Conservation (phyloP, 1,140 invertebrate species). For the Rhyacophila brunnea region DNA sequence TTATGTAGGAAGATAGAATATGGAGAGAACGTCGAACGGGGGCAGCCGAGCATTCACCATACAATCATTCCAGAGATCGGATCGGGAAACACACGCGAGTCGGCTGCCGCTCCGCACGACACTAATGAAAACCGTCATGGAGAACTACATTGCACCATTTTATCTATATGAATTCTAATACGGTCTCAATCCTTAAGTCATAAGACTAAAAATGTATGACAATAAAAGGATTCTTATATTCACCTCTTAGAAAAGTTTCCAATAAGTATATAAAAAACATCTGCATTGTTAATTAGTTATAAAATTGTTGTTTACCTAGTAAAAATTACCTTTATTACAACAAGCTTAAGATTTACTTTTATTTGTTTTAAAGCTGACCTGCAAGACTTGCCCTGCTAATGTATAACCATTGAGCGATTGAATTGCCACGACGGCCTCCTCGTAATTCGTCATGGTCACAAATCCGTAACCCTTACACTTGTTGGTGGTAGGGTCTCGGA, state of each 20-base stretch:
- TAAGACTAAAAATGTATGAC: conserved; percentile 21
- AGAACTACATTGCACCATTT: conserved; percentile 33
- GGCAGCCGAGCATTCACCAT: conserved; percentile 18
- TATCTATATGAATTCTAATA: conserved; percentile 29
- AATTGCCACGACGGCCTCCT: conserved; percentile 86
- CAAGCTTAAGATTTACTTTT: conserved; percentile 63
- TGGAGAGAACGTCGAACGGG: conserved; percentile 12
- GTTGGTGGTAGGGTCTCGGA: conserved; percentile 84
- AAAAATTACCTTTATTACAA: conserved; percentile 25
- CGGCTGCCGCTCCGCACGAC: conserved; percentile 7
- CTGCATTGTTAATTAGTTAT: conserved; percentile 29
- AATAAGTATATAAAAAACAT: conserved; percentile 30
- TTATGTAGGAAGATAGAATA: conserved; percentile 29
- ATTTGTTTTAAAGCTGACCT: conserved; percentile 88
- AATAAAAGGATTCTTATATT: conserved; percentile 22
- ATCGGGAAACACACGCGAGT: conserved; percentile 9
- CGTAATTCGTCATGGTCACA: conserved; percentile 93
- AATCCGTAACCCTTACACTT: conserved; percentile 94
- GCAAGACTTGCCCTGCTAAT: conserved; percentile 82
- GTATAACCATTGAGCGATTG: conserved; percentile 88
- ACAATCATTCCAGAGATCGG: conserved; percentile 13
- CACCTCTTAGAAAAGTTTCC: conserved; percentile 30
- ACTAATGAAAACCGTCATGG: conserved; percentile 24
- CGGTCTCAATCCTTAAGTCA: conserved; percentile 16
- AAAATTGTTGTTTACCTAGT: conserved; percentile 28